A percentile compares a stretch with the other conserved stretches of the same genome.
Conservation (phyloP, 2,797 vertebrate species). For the Pipistrellus pygmaeus region DNA sequence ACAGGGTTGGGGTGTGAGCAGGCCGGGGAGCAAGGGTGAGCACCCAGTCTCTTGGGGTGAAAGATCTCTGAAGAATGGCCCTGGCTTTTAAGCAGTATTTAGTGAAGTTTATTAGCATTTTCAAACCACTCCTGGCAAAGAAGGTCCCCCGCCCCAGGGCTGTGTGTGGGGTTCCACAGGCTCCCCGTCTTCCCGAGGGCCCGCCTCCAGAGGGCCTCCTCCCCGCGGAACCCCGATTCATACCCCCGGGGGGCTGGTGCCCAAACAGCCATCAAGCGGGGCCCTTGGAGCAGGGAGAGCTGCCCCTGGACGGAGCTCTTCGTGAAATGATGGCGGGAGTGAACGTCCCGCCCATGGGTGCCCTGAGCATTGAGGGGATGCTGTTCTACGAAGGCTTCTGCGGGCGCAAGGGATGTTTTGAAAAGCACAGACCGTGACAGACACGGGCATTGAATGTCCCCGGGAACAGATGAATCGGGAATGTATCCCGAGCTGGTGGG, state of each 20-base stretch:
- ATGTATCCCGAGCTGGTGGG: background rate
- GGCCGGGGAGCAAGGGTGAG: background rate
- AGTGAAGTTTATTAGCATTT: background rate
- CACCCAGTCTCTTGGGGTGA: background rate
- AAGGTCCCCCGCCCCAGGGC: background rate
- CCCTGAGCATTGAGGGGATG: background rate
- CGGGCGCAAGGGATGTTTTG: background rate
- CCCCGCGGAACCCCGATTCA: background rate
- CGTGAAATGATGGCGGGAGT: background rate
- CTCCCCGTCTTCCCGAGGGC: background rate
- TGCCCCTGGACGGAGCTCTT: background rate
- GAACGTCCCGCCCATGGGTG: too few species aligned
- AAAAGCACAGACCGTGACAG: background rate
- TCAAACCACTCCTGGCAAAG: background rate
- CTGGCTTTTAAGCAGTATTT: background rate
- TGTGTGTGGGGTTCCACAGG: background rate
- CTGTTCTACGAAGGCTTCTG: background rate
- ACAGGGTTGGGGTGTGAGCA: background rate
- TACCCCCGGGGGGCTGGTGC: background rate
- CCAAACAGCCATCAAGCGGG: background rate
- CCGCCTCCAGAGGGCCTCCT: background rate
- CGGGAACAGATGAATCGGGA: background rate
- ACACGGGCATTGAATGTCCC: background rate
- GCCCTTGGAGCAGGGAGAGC: background rate
- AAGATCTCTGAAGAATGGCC: background rate